Base-by-base conservation (phyloP, 2,113 vertebrate genomes). In the Xiphophorus couchianus region DNA sequence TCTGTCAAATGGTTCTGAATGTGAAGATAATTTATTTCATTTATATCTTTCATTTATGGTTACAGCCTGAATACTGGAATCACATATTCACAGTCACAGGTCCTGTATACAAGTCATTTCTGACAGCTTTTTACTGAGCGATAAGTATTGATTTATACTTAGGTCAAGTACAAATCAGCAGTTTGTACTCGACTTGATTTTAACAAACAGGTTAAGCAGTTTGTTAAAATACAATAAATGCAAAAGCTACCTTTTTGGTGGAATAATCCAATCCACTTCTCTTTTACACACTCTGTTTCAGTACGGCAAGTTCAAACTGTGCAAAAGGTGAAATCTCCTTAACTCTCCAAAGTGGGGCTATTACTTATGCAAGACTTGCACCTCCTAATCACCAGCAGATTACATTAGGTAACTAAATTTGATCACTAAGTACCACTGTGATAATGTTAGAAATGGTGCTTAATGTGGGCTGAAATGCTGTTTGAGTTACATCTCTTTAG, bases 291-390 rank as follows among this genome's bases (percentile, higher is more conserved):
- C 42, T 70, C 81, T 77, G 17, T 75, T 74, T 69, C 37, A 35
- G 17, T 48, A 67, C 58, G 28, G 27, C 62, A 62, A 66, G 67
- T 68, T 83, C 25, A 65, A 77, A 58, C 9, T 69, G 69, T 78
- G 65, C 66, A 64, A 84, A 88, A 87, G 77, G 77, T 77, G 71
- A 79, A 66, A 83, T 71, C 69, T 72, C 76, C 48, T 71, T 42
- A 66, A 30, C 65, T 51, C 37, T 66, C n/a, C 30, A 39, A 71
- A 80, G 62, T 74, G 58, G 64, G 51, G 19, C 42, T 64, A 39
- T 80, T 75, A 79, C 31, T 81, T 64, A 78, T 84, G 80, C 74
- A 74, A 69, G n/a, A 66, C 67, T 22, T 58, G 42, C 31, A 66
- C 31, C 62, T 71, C 72, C 48, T 78, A 76, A 88, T 86, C 76